Base-by-base conservation (phyloP, 2,797 vertebrate species). In the Brachyrhaphis roseni region DNA sequence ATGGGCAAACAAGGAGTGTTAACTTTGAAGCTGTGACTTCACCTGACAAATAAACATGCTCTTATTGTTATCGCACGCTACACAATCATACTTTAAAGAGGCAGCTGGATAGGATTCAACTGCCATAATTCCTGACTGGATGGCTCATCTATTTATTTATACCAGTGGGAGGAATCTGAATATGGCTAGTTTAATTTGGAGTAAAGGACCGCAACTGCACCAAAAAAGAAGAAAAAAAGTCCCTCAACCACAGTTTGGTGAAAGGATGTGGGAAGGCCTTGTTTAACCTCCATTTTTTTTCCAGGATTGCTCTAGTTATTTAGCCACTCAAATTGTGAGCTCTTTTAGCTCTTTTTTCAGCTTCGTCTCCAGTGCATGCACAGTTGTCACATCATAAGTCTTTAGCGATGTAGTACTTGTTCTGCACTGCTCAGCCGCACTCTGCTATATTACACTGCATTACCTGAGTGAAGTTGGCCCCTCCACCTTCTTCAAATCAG, bases 161-260 rank as follows among this genome's bases (percentile, higher is more conserved):
- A 92, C 91, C 77, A 39, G 75, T 79, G 78, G 85, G 87, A 77
- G 79, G 90, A 93, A 88, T 78, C 88, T 89, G 84, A 94, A 89
- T 89, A 93, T 93, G 94, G 95, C 91, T 94, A 95, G 95, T 95
- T 95, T 95, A 94, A 96, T 96, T 95, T 91, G 80, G 91, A 92
- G 77, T 28, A 80, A 87, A 88, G 82, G 78, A 72, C 77, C 53
- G 84, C 83, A 80, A 78, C 78, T 85, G 75, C 86, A 70, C 26
- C n/a, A n/a, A 71, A 71, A 59, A 12, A 59, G 13, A 28, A 31
- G 4, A 28, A 59, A 59, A 62, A n/a, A 43, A 71, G 39, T 70
- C 66, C 39, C 68, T 26, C 18, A 71, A n/a, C 68, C 68, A 28
- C 68, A 71, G 68, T 71, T 71, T 45, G 26, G 68, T 71, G 26